Base-by-base conservation (phyloP, 2,113 vertebrate genomes). In the Lipophrys pholis region DNA sequence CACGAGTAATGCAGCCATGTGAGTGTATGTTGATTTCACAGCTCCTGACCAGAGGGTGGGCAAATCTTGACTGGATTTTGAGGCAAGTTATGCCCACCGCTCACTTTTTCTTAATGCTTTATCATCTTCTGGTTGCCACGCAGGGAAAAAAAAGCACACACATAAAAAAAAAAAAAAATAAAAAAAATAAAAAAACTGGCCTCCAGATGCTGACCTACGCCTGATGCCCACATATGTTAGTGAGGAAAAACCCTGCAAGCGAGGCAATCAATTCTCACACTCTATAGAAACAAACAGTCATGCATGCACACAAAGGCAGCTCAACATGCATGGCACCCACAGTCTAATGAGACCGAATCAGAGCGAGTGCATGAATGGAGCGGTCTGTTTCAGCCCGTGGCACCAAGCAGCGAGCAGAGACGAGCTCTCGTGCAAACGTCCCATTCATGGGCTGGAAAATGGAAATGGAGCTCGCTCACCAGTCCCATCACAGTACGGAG, bases 311-410 rank as follows among this genome's bases (percentile, higher is more conserved):
- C 69, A 81, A 56, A 57, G 53, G 59, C 54, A 77, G 54, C 11
- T 54, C 0, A 35, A 59, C 67, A 70, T 45, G 63, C 76, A 10
- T 35, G 59, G 42, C 69, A 52, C 81, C 46, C 76, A 55, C 74
- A 65, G 30, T 73, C 49, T 82, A 77, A 85, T 70, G 48, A 74
- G 81, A 81, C 16, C 21, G 66, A 84, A 76, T 73, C 40, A 5
- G 12, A 69, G 56, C 30, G 62, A 65, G 78, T 48, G 85, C 65
- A 81, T 90, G 86, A 91, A 90, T 85, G 83, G 70, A 75, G 60
- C 2, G 53, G 38, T 72, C 72, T 90, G 82, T 88, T 84, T 71
- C 60, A 69, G 85, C 80, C 75, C 42, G 50, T 82, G 83, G 85
- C 82, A 58, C 59, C 30, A 45, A 64, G 60, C 14, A 35, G 66